phyloP scores from a whole-genome alignment of 2,113 vertebrate species.

The Neolamprologus falcicula region DNA sequence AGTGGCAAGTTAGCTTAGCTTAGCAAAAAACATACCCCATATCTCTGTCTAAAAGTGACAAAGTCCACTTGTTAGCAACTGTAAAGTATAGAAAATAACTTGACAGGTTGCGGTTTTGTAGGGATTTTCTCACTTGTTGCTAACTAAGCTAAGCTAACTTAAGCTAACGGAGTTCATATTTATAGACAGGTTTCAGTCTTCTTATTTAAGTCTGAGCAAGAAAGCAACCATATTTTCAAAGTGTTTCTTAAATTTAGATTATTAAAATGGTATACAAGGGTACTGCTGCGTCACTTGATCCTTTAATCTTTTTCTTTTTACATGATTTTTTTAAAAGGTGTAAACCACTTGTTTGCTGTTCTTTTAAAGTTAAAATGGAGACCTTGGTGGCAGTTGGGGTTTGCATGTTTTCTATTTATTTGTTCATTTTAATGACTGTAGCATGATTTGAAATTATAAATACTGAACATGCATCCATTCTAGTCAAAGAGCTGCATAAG shows the following conservation, averaged over 20 bases:
- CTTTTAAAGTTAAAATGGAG: not conserved
- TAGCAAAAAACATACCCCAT: not conserved
- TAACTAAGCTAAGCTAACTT: not conserved
- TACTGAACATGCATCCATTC: not conserved
- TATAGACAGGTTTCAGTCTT: not conserved
- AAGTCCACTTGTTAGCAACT: not conserved
- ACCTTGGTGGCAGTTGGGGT: not conserved
- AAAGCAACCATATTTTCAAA: not conserved
- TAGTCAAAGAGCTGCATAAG: not conserved
- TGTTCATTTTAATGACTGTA: not conserved
- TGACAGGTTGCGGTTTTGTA: fast-evolving
- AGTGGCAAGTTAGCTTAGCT: not conserved
- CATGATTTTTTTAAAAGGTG: not conserved
- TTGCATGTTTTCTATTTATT: not conserved
- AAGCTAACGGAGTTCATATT: not conserved
- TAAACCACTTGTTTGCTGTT: not conserved
- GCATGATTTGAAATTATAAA: not conserved
- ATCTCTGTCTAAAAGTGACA: not conserved
- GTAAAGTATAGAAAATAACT: not conserved
- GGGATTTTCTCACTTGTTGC: not conserved
- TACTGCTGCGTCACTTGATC: not conserved
- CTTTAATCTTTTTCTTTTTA: constrained; percentile 1
- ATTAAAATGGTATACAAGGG: not conserved
- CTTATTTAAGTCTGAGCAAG: not conserved
- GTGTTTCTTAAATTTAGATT: not conserved